phyloP scores from a whole-genome alignment of 2,113 vertebrate species.

The Morone saxatilis region DNA sequence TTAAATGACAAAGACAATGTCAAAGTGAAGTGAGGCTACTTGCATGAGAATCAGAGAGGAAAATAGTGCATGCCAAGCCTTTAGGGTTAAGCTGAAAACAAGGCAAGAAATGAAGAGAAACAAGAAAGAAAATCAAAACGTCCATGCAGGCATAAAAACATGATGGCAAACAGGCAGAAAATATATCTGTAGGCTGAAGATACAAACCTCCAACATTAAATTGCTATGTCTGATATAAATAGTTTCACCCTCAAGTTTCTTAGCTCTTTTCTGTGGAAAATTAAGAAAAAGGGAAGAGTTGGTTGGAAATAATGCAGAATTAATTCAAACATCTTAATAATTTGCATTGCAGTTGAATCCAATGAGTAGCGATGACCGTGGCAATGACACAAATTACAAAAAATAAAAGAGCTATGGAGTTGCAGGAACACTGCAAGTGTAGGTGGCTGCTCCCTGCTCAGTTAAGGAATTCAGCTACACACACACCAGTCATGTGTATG shows the following conservation, averaged over 20 bases:
- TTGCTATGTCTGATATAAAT: constrained; percentile 99
- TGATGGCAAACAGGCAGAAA: constrained; percentile 73
- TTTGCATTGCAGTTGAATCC: constrained; percentile 26
- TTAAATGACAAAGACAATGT: constrained; percentile 18
- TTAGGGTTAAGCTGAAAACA: constrained; percentile 79
- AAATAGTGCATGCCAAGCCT: constrained; percentile 84
- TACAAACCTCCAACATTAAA: constrained; percentile 99
- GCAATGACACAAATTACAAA: constrained; percentile 28
- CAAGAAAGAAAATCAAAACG: constrained; percentile 29
- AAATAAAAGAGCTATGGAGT: neutral
- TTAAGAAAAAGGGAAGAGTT: constrained; percentile 81
- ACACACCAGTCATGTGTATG: neutral
- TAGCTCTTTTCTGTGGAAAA: constrained; percentile 98
- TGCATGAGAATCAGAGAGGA: constrained; percentile 82
- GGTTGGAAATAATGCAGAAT: constrained; percentile 76
- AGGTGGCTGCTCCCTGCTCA: constrained; percentile 13
- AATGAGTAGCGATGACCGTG: constrained; percentile 2
- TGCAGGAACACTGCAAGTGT: neutral
- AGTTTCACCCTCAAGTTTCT: constrained; percentile 99
- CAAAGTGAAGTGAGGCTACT: constrained; percentile 77
- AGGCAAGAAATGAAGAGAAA: constrained; percentile 31
- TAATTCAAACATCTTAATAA: constrained; percentile 12
- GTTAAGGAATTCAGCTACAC: neutral
- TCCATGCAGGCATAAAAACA: constrained; percentile 55
- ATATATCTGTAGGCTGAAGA: constrained; percentile 84